A percentile compares a stretch with the other conserved stretches of the same genome.
Conservation (phyloP, 2,797 vertebrate genomes). For the Anas bahamensis region DNA sequence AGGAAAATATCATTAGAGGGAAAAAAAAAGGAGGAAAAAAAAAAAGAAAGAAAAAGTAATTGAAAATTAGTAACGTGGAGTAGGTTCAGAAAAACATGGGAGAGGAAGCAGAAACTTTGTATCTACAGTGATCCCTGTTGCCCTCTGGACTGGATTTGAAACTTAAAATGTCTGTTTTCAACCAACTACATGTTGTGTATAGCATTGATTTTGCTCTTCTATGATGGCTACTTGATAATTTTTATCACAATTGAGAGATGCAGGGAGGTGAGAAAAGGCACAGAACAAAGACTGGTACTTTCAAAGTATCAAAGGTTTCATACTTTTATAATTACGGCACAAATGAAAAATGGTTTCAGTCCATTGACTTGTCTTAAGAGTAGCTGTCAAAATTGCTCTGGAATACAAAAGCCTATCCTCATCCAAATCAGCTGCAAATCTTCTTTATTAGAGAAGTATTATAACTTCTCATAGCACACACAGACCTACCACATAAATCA, state of each 20-base stretch:
- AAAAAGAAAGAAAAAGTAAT: too few species aligned
- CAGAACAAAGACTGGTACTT: neutral
- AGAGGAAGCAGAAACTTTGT: neutral
- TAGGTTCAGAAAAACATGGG: neutral
- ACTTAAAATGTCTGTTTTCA: neutral
- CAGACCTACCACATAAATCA: neutral
- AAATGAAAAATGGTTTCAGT: neutral
- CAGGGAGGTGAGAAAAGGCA: neutral
- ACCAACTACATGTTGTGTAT: neutral
- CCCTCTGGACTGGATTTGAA: neutral
- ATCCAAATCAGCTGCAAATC: neutral
- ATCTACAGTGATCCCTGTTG: neutral
- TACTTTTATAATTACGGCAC: neutral
- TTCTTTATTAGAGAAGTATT: neutral
- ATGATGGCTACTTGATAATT: neutral
- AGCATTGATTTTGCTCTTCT: neutral
- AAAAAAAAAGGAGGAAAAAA: too few species aligned
- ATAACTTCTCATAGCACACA: neutral
- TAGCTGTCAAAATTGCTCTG: neutral
- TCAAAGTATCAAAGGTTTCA: neutral
- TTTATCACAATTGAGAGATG: neutral
- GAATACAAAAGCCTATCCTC: neutral
- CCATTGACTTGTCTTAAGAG: neutral
- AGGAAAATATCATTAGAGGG: neutral
- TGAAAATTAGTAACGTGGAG: neutral